Evolutionary conservation across 2,113 vertebrate genomes (phyloP).

Genomic region (Sorex araneus): DNA sequence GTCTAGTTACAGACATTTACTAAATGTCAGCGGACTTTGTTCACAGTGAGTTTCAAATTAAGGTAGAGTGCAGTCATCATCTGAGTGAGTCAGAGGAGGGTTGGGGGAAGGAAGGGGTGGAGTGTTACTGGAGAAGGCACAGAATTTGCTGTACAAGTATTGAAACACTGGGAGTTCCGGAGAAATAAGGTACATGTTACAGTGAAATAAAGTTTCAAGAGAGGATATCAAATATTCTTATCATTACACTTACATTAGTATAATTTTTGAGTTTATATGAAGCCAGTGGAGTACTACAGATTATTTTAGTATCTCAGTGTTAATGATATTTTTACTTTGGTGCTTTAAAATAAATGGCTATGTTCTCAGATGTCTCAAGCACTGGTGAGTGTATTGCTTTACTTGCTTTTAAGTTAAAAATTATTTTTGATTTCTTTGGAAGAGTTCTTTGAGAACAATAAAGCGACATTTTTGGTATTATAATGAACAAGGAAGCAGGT

Average conservation of each 20-base stretch:
- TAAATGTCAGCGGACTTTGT: slow-evolving; percentile 56
- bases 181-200: neutral
- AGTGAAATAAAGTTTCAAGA: neutral
- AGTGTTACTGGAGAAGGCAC: neutral
- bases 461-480: slow-evolving; percentile 49
- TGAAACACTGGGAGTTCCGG: neutral
- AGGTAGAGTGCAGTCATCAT: slow-evolving; percentile 8
- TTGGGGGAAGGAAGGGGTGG: neutral
- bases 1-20: neutral
- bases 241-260: neutral
- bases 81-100: neutral
- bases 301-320: slow-evolving; percentile 81
- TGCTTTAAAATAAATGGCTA: slow-evolving; percentile 78
- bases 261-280: neutral
- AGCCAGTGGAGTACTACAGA: slow-evolving; percentile 63
- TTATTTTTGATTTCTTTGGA: slow-evolving; percentile 45
- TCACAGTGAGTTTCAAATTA: neutral
- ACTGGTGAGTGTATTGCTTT: slow-evolving; percentile 65
- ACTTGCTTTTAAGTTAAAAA: slow-evolving; percentile 25
- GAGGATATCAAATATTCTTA: slow-evolving; percentile 17
- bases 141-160: neutral
- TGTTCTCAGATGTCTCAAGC: slow-evolving; percentile 86
- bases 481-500: slow-evolving; percentile 61
- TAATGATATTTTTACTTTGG: slow-evolving; percentile 78
- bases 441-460: neutral